Evolutionary conservation across 2,113 vertebrate genomes (phyloP).

Genomic region (Melanerpes aurifrons): DNA sequence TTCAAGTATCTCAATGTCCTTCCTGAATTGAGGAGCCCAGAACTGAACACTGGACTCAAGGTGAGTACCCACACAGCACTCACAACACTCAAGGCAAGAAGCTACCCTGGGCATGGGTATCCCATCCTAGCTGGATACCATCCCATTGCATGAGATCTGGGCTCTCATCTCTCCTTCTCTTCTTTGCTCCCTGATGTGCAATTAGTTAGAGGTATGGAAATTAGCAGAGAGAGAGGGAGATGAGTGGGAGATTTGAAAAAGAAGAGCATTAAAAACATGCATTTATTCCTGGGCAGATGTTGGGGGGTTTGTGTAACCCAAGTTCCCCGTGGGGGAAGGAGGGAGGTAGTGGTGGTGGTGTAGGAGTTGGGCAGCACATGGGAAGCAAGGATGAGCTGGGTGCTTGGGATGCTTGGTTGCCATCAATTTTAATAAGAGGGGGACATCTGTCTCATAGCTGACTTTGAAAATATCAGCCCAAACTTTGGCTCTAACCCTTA

Average conservation of each 20-base stretch:
- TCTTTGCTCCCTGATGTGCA: not conserved
- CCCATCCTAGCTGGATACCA: not conserved
- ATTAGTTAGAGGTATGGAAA: constrained; percentile 22
- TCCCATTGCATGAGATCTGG: not conserved
- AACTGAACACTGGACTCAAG: too few relatives aligned
- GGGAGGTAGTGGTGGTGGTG: not conserved
- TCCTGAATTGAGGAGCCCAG: too few relatives aligned
- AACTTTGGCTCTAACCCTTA: constrained; percentile 45
- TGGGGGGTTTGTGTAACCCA: not conserved
- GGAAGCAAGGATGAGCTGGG: not conserved
- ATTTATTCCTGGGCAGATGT: constrained; percentile 5
- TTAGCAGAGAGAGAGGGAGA: not conserved
- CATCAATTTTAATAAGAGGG: constrained; percentile 65
- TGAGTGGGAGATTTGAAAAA: not conserved
- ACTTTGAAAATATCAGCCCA: constrained; percentile 62
- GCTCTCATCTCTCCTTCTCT: not conserved
- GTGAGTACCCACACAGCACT: too few relatives aligned
- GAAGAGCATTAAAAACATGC: not conserved
- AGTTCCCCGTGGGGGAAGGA: not conserved
- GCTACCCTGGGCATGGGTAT: not conserved
- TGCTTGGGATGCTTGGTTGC: constrained; percentile 11
- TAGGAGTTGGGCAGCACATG: not conserved
- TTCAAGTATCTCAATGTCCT: too few relatives aligned
- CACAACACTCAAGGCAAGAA: too few relatives aligned
- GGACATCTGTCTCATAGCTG: constrained; percentile 44